Evolutionary conservation across 2,113 vertebrate genomes (phyloP).

Genomic region (Lepidothrix coronata): DNA sequence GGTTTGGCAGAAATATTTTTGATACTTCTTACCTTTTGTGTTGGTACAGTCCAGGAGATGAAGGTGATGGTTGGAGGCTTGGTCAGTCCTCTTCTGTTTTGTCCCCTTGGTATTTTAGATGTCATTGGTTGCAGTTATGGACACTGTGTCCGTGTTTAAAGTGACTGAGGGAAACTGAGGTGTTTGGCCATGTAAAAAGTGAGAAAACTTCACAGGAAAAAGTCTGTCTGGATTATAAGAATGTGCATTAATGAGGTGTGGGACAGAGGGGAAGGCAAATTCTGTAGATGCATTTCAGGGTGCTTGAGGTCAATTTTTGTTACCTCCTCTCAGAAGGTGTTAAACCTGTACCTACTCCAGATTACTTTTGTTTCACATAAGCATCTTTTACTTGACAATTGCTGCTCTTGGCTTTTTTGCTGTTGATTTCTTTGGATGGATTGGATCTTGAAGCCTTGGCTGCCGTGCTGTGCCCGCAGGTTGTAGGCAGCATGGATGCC

Average conservation of each 20-base stretch:
- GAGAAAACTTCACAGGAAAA: not conserved
- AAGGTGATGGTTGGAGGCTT: not conserved
- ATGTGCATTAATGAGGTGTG: not conserved
- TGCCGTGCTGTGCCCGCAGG: conserved; percentile 70
- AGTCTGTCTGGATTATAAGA: not conserved
- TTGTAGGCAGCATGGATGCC: conserved; percentile 99
- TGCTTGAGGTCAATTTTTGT: not conserved
- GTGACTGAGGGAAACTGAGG: not conserved
- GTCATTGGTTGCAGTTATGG: not conserved
- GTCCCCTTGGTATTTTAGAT: not conserved
- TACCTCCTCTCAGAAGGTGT: not conserved
- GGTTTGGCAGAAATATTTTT: not conserved
- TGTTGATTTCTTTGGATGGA: not conserved
- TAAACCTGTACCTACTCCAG: not conserved
- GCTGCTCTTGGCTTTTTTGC: not conserved
- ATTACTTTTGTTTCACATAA: not conserved
- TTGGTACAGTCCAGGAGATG: not conserved
- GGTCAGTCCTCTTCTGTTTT: not conserved
- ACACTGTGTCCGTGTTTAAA: not conserved
- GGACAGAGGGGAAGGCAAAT: not conserved
- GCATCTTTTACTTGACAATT: not conserved
- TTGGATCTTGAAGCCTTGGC: not conserved
- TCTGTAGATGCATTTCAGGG: not conserved
- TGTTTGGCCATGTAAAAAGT: not conserved
- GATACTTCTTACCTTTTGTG: not conserved